Evolutionary conservation across 2,113 vertebrate genomes (phyloP).

Genomic region (Tapirus terrestris): DNA sequence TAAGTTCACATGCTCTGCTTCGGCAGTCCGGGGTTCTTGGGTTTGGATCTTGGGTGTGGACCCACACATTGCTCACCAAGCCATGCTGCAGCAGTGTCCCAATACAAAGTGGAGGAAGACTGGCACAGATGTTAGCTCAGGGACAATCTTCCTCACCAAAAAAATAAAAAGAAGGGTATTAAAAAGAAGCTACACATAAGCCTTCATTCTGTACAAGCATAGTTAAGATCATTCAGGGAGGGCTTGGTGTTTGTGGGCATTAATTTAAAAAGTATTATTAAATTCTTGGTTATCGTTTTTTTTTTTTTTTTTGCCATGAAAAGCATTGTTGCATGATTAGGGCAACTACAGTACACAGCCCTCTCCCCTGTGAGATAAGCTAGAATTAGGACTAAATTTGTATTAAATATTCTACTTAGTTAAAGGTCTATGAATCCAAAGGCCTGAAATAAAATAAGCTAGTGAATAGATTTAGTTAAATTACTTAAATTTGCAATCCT

Average conservation of each 20-base stretch:
- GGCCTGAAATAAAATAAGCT: not conserved
- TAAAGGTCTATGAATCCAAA: constrained; percentile 6
- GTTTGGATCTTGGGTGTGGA: too few species aligned
- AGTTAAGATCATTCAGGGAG: not conserved
- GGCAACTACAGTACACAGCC: not conserved
- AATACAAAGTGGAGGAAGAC: too few species aligned
- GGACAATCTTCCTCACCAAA: too few species aligned
- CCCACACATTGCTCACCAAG: too few species aligned
- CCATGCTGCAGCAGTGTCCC: too few species aligned
- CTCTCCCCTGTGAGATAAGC: not conserved
- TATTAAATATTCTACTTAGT: not conserved
- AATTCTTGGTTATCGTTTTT: not conserved
- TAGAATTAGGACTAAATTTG: not conserved
- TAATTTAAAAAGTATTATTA: constrained; percentile 14
- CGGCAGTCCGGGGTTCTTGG: too few species aligned
- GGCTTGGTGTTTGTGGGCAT: not conserved
- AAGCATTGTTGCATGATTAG: not conserved
- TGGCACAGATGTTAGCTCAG: too few species aligned
- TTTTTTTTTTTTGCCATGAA: not conserved
- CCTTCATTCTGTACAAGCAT: not conserved
- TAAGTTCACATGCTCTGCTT: too few species aligned
- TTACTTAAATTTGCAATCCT: not conserved
- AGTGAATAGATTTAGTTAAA: not conserved
- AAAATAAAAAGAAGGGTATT: not conserved
- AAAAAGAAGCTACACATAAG: not conserved